Conservation (phyloP, 2,888 invertebrate species). For the Nemapogon koenigi region DNA sequence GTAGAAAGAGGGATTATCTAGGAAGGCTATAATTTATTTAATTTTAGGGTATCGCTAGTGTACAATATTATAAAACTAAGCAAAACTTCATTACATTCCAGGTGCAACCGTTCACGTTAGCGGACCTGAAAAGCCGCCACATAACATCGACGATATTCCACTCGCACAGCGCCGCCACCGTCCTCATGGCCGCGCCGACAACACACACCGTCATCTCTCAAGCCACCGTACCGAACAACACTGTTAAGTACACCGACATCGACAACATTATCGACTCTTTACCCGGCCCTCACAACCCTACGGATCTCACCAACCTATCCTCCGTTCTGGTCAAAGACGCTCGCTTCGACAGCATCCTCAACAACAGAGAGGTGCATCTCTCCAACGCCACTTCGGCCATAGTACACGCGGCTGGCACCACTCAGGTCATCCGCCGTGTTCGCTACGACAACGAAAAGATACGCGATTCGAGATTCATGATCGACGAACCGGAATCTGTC, state of each 20-base stretch:
- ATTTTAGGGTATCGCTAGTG: too few relatives aligned
- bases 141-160: slow-evolving; percentile 52
- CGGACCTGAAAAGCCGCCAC: slow-evolving; percentile 41
- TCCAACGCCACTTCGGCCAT: slow-evolving; percentile 43
- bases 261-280: slow-evolving; percentile 43
- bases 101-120: slow-evolving; percentile 48
- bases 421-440: slow-evolving; percentile 51
- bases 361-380: slow-evolving; percentile 38
- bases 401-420: slow-evolving; percentile 31
- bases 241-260: slow-evolving; percentile 40
- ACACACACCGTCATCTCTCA: slow-evolving; percentile 47
- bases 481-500: slow-evolving; percentile 35
- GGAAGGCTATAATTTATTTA: too few relatives aligned
- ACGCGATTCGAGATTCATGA: slow-evolving; percentile 28
- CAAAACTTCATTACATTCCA: slow-evolving; percentile 25
- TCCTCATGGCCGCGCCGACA: slow-evolving; percentile 45
- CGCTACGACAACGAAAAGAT: slow-evolving; percentile 38
- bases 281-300: slow-evolving; percentile 25
- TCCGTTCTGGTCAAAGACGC: too few relatives aligned
- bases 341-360: slow-evolving; percentile 39
- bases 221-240: slow-evolving; percentile 29
- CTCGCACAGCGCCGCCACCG: slow-evolving; percentile 38
- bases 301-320: slow-evolving; percentile 29
- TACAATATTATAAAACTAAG: too few relatives aligned
- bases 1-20: too few relatives aligned